These are phyloP conservation scores for Ptilonorhynchus violaceus DNA, from an alignment of 2,113 vertebrate genomes.

Conservation along the genomic window DNA sequence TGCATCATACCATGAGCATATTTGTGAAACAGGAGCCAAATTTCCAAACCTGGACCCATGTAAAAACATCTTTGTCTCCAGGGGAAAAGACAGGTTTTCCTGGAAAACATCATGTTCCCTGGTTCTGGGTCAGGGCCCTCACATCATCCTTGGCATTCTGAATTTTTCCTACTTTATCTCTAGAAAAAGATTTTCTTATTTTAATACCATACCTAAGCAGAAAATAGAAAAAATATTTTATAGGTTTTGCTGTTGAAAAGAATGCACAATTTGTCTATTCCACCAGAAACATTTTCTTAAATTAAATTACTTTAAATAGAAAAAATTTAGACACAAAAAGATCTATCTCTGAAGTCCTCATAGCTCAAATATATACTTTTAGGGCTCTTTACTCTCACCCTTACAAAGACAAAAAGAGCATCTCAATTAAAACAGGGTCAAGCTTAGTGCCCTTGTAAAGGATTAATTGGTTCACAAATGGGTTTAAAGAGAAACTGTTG, in stretches of 20 bases:
- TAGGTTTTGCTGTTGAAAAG: neutral
- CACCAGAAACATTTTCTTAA: neutral
- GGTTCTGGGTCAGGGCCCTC: fast-evolving
- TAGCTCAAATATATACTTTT: neutral
- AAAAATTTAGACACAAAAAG: neutral
- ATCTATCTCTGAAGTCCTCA: neutral
- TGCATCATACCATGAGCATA: neutral
- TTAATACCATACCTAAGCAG: constrained; percentile 8
- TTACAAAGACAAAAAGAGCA: neutral
- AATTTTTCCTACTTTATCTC: neutral
- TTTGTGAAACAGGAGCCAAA: neutral
- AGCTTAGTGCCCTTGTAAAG: neutral
- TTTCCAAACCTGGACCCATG: neutral
- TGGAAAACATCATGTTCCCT: neutral
- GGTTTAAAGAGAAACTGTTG: neutral
- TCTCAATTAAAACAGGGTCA: neutral
- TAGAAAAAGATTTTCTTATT: neutral
- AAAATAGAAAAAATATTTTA: neutral
- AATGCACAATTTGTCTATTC: neutral
- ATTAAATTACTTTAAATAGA: neutral
- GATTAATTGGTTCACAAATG: neutral
- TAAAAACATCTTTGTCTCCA: neutral
- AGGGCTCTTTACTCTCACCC: neutral
- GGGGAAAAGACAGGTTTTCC: neutral
- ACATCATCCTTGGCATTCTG: neutral